These are phyloP conservation scores for Drosophila melanica DNA, from an alignment of 1,140 invertebrate species.

Conservation along the genomic window DNA sequence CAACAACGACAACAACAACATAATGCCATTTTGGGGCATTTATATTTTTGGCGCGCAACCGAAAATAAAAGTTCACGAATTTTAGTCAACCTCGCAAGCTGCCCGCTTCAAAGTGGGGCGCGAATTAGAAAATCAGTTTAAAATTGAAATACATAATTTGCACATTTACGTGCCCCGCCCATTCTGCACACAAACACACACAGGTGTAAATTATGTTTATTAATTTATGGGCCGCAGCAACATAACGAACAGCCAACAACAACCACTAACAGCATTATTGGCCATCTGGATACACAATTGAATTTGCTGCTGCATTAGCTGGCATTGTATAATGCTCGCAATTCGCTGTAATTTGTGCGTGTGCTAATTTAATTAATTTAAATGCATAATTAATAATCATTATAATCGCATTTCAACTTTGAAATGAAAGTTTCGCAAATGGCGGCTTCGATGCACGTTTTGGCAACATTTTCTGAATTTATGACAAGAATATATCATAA, in stretches of 20 bases:
- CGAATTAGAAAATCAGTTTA: slow-evolving; percentile 37
- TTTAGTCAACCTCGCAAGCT: neutral
- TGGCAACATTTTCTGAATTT: slow-evolving; percentile 28
- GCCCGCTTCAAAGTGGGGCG: slow-evolving; percentile 5
- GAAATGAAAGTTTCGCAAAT: slow-evolving; percentile 19
- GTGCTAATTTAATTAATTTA: slow-evolving; percentile 60
- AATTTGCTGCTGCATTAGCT: slow-evolving; percentile 67
- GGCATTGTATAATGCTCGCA: slow-evolving; percentile 39
- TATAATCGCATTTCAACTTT: slow-evolving; percentile 12
- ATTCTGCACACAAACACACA: slow-evolving; percentile 6
- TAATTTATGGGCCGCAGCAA: slow-evolving; percentile 58
- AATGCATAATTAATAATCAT: slow-evolving; percentile 73
- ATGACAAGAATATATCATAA: slow-evolving; percentile 36
- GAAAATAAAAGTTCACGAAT: slow-evolving; percentile 8
- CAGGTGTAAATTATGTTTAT: slow-evolving; percentile 75
- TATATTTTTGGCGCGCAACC: slow-evolving; percentile 8
- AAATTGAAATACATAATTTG: slow-evolving; percentile 69
- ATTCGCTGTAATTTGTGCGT: slow-evolving; percentile 30
- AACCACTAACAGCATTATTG: slow-evolving; percentile 17
- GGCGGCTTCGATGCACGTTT: slow-evolving; percentile 14
- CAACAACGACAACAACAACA: slow-evolving; percentile 7
- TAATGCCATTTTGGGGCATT: slow-evolving; percentile 29
- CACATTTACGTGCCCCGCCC: slow-evolving; percentile 14
- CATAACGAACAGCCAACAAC: slow-evolving; percentile 10
- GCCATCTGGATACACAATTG: slow-evolving; percentile 48